Evolutionary conservation across 2,797 vertebrate genomes (phyloP).

Genomic region (Ibycter americanus): DNA sequence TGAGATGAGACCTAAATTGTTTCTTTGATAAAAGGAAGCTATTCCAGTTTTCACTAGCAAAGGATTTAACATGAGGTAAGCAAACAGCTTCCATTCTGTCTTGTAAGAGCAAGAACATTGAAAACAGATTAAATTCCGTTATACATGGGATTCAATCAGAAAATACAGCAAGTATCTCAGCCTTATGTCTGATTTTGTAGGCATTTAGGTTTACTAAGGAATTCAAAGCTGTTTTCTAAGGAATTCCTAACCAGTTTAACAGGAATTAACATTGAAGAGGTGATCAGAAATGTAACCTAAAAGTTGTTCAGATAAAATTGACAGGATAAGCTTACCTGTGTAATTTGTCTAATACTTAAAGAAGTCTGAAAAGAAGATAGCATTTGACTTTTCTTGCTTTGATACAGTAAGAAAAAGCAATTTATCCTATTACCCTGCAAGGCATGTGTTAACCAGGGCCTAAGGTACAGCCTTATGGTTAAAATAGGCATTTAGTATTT

Average conservation of each 20-base stretch:
- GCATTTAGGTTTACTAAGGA: constrained; percentile 32
- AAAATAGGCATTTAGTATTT: not conserved
- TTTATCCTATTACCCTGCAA: not conserved
- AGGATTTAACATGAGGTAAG: not conserved
- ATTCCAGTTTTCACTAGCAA: not conserved
- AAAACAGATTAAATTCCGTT: not conserved
- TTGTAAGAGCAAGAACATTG: not conserved
- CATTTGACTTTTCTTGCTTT: not conserved
- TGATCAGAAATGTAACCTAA: not conserved
- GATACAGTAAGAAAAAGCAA: not conserved
- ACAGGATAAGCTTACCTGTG: not conserved
- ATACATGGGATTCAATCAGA: not conserved
- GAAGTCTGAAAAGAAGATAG: not conserved
- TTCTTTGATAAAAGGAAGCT: not conserved
- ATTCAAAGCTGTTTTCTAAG: constrained; percentile 35
- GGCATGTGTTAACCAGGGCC: not conserved
- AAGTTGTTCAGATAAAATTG: not conserved
- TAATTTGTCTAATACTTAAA: not conserved
- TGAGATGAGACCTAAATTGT: not conserved
- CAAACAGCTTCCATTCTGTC: not conserved
- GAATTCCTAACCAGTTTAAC: constrained; percentile 34
- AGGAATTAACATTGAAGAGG: constrained; percentile 31
- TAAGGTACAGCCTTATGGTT: not conserved
- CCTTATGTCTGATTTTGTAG: constrained; percentile 33
- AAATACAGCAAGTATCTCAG: not conserved